Percentiles rank a stretch among this genome's conserved stretches.
phyloP scores from a whole-genome alignment of 2,888 invertebrate genomes.

The Seira ritae region DNA sequence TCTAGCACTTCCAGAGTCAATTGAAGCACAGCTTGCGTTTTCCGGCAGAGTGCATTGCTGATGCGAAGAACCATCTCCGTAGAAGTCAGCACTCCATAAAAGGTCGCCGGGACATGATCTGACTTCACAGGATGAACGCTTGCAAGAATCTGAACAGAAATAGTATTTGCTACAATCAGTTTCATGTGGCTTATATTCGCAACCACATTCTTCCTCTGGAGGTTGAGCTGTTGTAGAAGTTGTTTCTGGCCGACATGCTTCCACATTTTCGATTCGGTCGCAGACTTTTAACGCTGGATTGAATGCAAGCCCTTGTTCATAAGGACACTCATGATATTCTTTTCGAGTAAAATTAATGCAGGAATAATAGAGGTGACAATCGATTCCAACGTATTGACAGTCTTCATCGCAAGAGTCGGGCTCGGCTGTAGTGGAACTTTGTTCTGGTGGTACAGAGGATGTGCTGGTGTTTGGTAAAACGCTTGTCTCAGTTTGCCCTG shows the following conservation, averaged over 20 bases:
- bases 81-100: conserved; percentile 26
- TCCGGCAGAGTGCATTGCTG: conserved; percentile 19
- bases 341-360: conserved; percentile 29
- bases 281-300: conserved; percentile 18
- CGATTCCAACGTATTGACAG: conserved; percentile 23
- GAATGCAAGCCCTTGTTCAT: conserved; percentile 23
- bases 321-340: conserved; percentile 28
- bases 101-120: conserved; percentile 15
- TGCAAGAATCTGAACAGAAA: conserved; percentile 25
- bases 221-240: conserved; percentile 15
- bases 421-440: not conserved
- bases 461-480: too few species aligned
- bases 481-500: too few species aligned
- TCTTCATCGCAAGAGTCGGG: conserved; percentile 27
- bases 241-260: not conserved
- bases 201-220: conserved; percentile 24
- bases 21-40: too few species aligned
- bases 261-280: conserved; percentile 33
- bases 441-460: not conserved
- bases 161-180: conserved; percentile 22
- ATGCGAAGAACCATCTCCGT: conserved; percentile 20
- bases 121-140: not conserved
- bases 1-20: too few species aligned
- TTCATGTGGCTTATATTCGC: conserved; percentile 27
- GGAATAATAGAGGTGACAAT: conserved; percentile 31